Conservation (phyloP, 2,113 vertebrate species). For the Alces alces region DNA sequence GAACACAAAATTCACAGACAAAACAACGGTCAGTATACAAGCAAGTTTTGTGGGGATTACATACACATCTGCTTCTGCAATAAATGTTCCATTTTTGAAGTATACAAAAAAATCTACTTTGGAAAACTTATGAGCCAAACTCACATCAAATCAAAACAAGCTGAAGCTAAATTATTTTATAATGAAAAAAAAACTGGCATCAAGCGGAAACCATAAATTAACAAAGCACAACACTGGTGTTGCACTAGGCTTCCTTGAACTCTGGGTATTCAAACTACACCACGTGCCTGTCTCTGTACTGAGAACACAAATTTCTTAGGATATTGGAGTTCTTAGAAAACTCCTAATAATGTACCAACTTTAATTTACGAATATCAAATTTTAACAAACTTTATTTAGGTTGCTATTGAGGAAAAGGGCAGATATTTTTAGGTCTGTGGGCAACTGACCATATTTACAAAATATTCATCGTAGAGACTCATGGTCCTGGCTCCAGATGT, state of each 20-base stretch:
- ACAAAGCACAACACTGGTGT: not conserved
- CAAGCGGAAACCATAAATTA: not conserved
- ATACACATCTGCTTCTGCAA: not conserved
- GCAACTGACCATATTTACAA: not conserved
- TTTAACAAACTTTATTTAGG: not conserved
- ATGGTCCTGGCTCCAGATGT: not conserved
- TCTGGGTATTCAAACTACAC: not conserved
- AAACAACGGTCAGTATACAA: not conserved
- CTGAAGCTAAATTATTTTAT: not conserved
- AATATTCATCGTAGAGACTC: not conserved
- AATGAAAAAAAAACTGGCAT: not conserved
- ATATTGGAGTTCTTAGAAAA: not conserved
- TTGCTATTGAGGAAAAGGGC: not conserved
- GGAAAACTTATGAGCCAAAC: not conserved
- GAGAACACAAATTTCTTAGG: not conserved
- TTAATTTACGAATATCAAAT: not conserved
- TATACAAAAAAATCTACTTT: not conserved
- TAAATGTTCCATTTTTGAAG: not conserved
- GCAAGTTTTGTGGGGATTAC: not conserved
- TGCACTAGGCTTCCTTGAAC: not conserved
- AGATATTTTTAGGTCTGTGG: not conserved
- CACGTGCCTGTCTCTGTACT: not conserved
- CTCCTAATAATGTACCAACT: not conserved
- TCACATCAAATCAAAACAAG: not conserved
- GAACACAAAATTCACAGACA: not conserved